Conservation (phyloP, 2,797 vertebrate species). For the Gymnoscopelus microlampas region DNA sequence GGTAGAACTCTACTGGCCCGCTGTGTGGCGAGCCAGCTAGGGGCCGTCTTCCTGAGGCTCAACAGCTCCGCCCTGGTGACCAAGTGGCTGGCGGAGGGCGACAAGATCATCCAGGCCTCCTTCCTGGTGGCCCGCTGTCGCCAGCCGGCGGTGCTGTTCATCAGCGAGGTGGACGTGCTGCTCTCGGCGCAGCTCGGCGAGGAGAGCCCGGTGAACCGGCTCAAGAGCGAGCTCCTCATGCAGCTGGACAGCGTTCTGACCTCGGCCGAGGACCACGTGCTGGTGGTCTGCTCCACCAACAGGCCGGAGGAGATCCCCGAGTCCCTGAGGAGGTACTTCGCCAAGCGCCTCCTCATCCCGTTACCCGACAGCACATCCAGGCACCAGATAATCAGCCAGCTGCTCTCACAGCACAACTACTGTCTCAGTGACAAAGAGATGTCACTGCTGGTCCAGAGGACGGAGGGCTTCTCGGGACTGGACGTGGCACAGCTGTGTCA, state of each 20-base stretch:
- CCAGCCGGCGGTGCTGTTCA: slow-evolving; percentile 95
- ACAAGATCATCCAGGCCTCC: slow-evolving; percentile 95
- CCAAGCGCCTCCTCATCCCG: slow-evolving; percentile 96
- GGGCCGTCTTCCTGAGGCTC: slow-evolving; percentile 94
- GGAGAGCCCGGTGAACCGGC: slow-evolving; percentile 93
- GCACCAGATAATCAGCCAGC: slow-evolving; percentile 99
- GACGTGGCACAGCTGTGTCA: slow-evolving; percentile 97
- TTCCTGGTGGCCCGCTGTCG: slow-evolving; percentile 97
- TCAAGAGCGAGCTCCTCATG: slow-evolving; percentile 96
- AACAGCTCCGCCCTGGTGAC: slow-evolving; percentile 92
- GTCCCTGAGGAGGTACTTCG: slow-evolving; percentile 97
- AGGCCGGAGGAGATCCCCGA: slow-evolving; percentile 99
- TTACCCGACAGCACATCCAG: slow-evolving; percentile 95
- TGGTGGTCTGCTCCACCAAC: slow-evolving; percentile 98
- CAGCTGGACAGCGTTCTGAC: slow-evolving; percentile 95
- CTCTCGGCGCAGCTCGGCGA: slow-evolving; percentile 92
- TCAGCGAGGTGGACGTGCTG: slow-evolving; percentile 96
- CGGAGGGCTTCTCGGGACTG: slow-evolving; percentile 97
- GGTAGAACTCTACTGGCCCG: slow-evolving; percentile 95
- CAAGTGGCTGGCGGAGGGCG: slow-evolving; percentile 96
- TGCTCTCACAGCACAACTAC: slow-evolving; percentile 99
- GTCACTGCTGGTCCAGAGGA: slow-evolving; percentile 96
- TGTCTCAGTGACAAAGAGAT: slow-evolving; percentile 99
- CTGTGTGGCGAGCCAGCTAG: slow-evolving; percentile 96
- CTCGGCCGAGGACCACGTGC: slow-evolving; percentile 95